phyloP scores from a whole-genome alignment of 1,140 invertebrate genomes.

The Drosophila arizonae region DNA sequence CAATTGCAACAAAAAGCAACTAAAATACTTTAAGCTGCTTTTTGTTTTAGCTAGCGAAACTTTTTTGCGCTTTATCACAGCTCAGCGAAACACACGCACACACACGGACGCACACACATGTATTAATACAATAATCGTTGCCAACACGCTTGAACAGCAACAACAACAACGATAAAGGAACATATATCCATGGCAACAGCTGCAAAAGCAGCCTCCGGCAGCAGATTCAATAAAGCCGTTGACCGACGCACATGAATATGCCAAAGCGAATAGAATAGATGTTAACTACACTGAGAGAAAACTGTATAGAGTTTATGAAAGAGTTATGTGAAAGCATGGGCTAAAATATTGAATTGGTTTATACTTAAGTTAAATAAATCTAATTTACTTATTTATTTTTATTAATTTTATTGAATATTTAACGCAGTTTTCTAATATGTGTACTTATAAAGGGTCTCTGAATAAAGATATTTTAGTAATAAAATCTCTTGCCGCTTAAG shows the following conservation, averaged over 20 bases:
- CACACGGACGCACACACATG: conserved; percentile 10
- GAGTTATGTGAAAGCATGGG: no score
- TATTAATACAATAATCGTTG: conserved; percentile 30
- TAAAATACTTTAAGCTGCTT: conserved; percentile 63
- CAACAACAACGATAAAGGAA: background rate
- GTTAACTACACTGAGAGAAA: conserved; percentile 1
- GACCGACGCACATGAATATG: conserved; percentile 55
- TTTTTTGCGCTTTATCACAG: conserved; percentile 32
- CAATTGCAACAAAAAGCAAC: conserved; percentile 32
- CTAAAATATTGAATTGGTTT: no score
- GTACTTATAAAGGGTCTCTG: no score
- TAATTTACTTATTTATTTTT: no score
- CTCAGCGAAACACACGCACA: conserved; percentile 4
- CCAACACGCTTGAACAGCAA: conserved; percentile 1
- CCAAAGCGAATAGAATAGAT: conserved; percentile 30
- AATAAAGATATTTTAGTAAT: no score
- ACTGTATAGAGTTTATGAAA: no score
- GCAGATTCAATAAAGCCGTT: conserved; percentile 70
- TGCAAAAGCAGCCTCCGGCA: conserved; percentile 42
- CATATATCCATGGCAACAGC: conserved; percentile 52
- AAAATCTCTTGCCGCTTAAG: no score
- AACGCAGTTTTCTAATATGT: no score
- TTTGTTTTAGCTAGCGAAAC: conserved; percentile 36
- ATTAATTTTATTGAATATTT: no score
- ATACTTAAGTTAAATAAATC: no score